Percentiles rank a stretch among this genome's conserved stretches.
phyloP scores from a whole-genome alignment of 2,113 vertebrate species.

The Danio rerio region GRCz12tu NC_133190.1:29825501-29826000 shows the following conservation, averaged over 20 bases:
- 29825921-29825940: constrained; percentile 19
- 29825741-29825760: constrained; percentile 33
- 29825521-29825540: constrained; percentile 26
- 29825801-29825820: constrained; percentile 13
- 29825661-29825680: constrained; percentile 38
- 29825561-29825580: constrained; percentile 7
- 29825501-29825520: constrained; percentile 53
- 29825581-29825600: constrained; percentile 34
- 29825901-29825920: not conserved
- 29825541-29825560: constrained; percentile 34
- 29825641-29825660: constrained; percentile 40
- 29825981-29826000: constrained; percentile 47
- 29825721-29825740: constrained; percentile 25
- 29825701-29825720: constrained; percentile 33
- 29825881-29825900: not conserved
- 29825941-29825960: constrained; percentile 14
- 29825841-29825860: constrained; percentile 41
- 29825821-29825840: constrained; percentile 27
- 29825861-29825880: constrained; percentile 15
- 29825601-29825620: constrained; percentile 32
- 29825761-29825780: not conserved
- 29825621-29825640: constrained; percentile 36
- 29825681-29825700: constrained; percentile 40
- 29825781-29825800: not conserved
- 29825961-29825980: constrained; percentile 51